Conservation (phyloP, 2,888 invertebrate genomes). For the Lamellibrachia satsuma region DNA sequence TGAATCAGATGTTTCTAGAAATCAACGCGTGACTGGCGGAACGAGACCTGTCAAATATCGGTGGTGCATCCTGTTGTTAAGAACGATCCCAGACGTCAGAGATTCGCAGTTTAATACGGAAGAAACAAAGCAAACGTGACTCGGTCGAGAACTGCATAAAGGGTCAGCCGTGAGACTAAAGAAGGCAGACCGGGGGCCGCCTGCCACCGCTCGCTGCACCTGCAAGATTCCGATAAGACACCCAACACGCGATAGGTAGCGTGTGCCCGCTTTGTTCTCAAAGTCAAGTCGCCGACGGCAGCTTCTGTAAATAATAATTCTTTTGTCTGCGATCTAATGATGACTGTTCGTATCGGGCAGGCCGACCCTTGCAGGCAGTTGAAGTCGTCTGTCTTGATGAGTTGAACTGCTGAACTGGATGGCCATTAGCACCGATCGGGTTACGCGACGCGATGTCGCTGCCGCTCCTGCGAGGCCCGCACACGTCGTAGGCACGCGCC, state of each 20-base stretch:
- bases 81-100: not conserved
- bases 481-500: not conserved
- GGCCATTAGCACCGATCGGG: not conserved
- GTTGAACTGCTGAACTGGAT: not conserved
- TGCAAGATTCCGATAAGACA: not conserved
- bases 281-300: not conserved
- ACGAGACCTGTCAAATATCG: not conserved
- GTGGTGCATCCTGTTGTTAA: not conserved
- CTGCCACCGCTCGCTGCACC: not conserved
- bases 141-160: not conserved
- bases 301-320: not conserved
- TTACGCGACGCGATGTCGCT: not conserved
- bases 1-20: not conserved
- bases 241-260: not conserved
- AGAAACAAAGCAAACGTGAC: not conserved
- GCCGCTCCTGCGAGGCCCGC: not conserved
- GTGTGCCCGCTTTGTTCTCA: conserved; percentile 1
- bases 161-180: not conserved
- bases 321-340: not conserved
- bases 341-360: not conserved
- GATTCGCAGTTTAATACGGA: not conserved
- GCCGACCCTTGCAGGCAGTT: not conserved
- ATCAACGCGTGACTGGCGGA: not conserved
- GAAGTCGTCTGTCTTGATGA: not conserved
- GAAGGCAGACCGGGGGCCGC: not conserved